Evolutionary conservation across 2,888 invertebrate species (phyloP).

Genomic region (Cylindroiulus punctatus): DNA sequence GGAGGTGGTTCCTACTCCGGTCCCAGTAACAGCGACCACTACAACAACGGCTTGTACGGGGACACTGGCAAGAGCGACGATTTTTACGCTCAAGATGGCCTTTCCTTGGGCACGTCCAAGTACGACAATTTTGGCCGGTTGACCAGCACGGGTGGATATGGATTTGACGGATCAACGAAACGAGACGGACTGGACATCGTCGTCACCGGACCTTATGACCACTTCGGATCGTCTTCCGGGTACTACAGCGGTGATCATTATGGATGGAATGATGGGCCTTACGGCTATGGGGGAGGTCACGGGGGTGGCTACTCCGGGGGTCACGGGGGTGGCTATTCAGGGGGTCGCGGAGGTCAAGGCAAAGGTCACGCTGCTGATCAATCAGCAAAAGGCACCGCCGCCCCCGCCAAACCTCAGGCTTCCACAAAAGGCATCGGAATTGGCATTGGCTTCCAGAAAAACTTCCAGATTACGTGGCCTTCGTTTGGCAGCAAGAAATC

Average conservation of each 20-base stretch:
- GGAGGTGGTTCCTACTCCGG: background rate
- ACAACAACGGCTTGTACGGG: constrained; percentile 21
- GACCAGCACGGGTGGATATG: background rate
- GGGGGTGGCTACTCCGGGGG: background rate
- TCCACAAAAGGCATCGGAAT: background rate
- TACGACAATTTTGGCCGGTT: constrained; percentile 20
- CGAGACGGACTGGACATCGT: constrained; percentile 11
- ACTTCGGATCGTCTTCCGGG: background rate
- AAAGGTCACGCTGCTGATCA: background rate
- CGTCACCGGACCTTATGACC: background rate
- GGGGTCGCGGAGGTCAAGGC: background rate
- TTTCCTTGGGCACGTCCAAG: constrained; percentile 4
- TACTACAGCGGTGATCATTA: background rate
- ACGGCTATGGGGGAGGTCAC: background rate
- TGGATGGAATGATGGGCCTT: background rate
- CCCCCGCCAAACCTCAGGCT: background rate
- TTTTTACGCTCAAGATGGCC: background rate
- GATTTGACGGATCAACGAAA: constrained; percentile 2
- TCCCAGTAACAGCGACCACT: constrained; percentile 1
- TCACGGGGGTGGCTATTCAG: background rate
- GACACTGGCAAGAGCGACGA: constrained; percentile 47
- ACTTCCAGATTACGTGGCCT: constrained; percentile 47
- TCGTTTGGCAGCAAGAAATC: constrained; percentile 13
- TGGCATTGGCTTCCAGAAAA: constrained; percentile 39
- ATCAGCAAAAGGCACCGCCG: background rate